Evolutionary conservation across 2,888 invertebrate genomes (phyloP), one percentile per base, ranked within the genome.

Genomic region (Rhynchonema sp.): DNA sequence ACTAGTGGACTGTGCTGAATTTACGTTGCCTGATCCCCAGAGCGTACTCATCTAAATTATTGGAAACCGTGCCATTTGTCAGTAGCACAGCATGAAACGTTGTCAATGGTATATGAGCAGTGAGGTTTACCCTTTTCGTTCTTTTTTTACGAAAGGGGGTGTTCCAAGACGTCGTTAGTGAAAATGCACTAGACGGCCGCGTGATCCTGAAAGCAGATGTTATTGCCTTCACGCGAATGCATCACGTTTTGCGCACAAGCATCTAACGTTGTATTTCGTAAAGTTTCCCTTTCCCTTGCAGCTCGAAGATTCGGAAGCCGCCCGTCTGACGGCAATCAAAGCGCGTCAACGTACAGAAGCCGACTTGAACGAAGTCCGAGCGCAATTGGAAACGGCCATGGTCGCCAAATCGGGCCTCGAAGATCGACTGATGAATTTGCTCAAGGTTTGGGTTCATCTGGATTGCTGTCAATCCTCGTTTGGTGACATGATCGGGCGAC

Each of bases 381-480:
- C 66, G 1, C 67, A 69, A 60, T 56, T 61, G 27, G 54, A 66
- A 28, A 57, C 67, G 59, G 64, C 64, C 3, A 63, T 63, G 22
- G 67, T 68, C 56, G 58, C 65, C 30, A 64, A 67, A n/a, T 58
- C 54, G 38, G 62, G 63, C 26, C 64, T 62, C 23, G 63, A 62
- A 22, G 63, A 63, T 26, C 52, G 62, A 13, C 29, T 66, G 27
- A 61, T 69, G n/a, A 59, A 65, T 2, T 66, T 67, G 59, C 60
- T 68, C 25, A 64, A 62, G n/a, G n/a, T n/a, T n/a, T n/a, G 61
- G 62, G n/a, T n/a, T n/a, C n/a, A n/a, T n/a, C n/a, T n/a, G n/a
- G n/a, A n/a, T n/a, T n/a, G n/a, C n/a, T n/a, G n/a, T n/a, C n/a
- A n/a, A n/a, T n/a, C n/a, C n/a, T n/a, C n/a, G n/a, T n/a, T n/a